A percentile compares a stretch with the other conserved stretches of the same genome.
Evolutionary conservation across 2,797 vertebrate species (phyloP).

Genomic region (Poeciliopsis paucimaculata): DNA sequence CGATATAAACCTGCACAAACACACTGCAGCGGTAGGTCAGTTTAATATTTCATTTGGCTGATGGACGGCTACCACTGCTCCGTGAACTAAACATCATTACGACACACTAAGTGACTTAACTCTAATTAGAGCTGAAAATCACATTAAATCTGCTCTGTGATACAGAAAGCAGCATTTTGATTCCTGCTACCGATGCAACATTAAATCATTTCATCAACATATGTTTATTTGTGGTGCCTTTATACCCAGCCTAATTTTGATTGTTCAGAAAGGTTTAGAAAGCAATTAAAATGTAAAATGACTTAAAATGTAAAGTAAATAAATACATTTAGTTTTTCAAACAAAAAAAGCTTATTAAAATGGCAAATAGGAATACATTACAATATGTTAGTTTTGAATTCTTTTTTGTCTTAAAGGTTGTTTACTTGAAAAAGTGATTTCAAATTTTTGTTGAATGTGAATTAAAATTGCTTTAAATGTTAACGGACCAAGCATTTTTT

Average conservation of each 20-base stretch:
- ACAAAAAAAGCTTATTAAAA: too few species aligned
- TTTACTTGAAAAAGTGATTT: not conserved
- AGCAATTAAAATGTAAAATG: too few species aligned
- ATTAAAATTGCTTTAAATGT: not conserved
- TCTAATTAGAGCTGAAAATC: slow-evolving; percentile 78
- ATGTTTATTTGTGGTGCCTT: too few species aligned
- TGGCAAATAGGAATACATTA: too few species aligned
- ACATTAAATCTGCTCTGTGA: slow-evolving; percentile 65
- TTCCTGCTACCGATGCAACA: slow-evolving; percentile 4
- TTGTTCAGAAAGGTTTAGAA: too few species aligned
- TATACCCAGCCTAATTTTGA: too few species aligned
- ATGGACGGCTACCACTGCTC: slow-evolving; percentile 74
- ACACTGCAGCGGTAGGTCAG: slow-evolving; percentile 65
- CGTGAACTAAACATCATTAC: slow-evolving; percentile 74
- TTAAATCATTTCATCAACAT: too few species aligned
- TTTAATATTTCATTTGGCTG: slow-evolving; percentile 78
- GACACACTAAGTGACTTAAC: slow-evolving; percentile 74
- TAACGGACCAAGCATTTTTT: not conserved
- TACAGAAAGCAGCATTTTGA: slow-evolving; percentile 54
- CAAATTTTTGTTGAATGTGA: not conserved
- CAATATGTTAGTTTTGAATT: too few species aligned
- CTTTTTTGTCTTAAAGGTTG: too few species aligned
- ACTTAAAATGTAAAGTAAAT: too few species aligned
- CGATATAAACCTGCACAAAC: slow-evolving; percentile 39
- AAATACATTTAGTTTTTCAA: too few species aligned